A percentile compares a stretch with the other conserved stretches of the same genome.
Conservation (phyloP, 2,113 vertebrate genomes). For the Seriola dumerili region DNA sequence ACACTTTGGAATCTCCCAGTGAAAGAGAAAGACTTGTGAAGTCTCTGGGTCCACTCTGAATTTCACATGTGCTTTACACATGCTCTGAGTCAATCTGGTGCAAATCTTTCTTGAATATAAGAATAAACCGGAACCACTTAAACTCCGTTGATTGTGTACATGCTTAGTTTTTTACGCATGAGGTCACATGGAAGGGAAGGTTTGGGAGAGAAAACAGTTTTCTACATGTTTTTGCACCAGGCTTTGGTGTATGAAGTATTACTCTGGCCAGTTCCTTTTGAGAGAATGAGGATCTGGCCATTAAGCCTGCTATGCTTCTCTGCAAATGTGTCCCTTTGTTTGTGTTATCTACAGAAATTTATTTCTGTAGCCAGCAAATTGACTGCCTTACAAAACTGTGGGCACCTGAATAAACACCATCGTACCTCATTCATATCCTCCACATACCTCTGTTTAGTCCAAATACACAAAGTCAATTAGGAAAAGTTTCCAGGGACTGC, state of each 20-base stretch:
- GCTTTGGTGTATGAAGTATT: slow-evolving; percentile 1
- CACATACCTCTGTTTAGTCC: slow-evolving; percentile 9
- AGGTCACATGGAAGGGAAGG: no score
- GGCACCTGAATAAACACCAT: slow-evolving; percentile 45
- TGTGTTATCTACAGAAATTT: slow-evolving; percentile 39
- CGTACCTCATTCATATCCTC: slow-evolving; percentile 26
- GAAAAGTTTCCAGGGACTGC: slow-evolving; percentile 41
- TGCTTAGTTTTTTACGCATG: no score
- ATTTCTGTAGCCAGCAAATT: slow-evolving; percentile 21
- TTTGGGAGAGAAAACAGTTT: no score
- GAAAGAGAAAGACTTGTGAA: not conserved
- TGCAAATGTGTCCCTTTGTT: slow-evolving; percentile 56
- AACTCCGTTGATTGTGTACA: not conserved
- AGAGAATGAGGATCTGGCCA: not conserved
- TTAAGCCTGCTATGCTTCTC: slow-evolving; percentile 25
- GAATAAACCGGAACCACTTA: not conserved
- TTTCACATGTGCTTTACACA: not conserved
- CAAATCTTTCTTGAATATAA: not conserved
- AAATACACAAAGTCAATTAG: slow-evolving; percentile 53
- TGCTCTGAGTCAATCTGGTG: not conserved
- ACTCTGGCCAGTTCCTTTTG: slow-evolving; percentile 11
- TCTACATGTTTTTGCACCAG: slow-evolving; percentile 17
- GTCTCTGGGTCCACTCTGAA: not conserved
- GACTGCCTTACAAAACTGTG: slow-evolving; percentile 30
- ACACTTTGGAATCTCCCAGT: not conserved